These are phyloP conservation scores for Diabrotica balteata DNA, from an alignment of 2,888 invertebrate genomes.

Conservation along the genomic window DNA sequence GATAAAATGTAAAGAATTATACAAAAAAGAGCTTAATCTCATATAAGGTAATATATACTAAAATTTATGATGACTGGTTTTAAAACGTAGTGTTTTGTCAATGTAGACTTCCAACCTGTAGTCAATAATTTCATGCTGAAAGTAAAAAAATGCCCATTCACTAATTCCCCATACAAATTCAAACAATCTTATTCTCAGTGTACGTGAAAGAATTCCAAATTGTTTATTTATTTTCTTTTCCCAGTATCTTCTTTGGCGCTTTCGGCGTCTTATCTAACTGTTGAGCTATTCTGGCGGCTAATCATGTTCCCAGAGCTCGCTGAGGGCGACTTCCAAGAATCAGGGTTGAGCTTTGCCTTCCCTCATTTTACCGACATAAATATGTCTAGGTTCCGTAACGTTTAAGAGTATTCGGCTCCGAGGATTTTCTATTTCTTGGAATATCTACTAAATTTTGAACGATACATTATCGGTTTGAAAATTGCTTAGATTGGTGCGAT, in stretches of 20 bases:
- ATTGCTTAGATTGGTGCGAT: too few relatives aligned
- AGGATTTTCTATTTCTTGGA: slow-evolving; percentile 1
- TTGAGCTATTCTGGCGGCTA: slow-evolving; percentile 45
- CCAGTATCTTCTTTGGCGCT: slow-evolving; percentile 48
- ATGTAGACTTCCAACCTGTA: too few relatives aligned
- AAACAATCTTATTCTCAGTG: slow-evolving; percentile 28
- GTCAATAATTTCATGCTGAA: too few relatives aligned
- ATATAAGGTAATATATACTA: too few relatives aligned
- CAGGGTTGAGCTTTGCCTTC: slow-evolving; percentile 44
- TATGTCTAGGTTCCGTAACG: slow-evolving; percentile 35
- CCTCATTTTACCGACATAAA: slow-evolving; percentile 44
- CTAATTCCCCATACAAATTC: not conserved
- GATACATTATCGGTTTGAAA: too few relatives aligned
- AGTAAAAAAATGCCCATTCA: not conserved
- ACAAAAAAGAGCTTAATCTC: too few relatives aligned
- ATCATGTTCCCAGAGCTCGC: slow-evolving; percentile 45
- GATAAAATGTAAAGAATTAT: too few relatives aligned
- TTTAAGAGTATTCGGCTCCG: slow-evolving; percentile 15
- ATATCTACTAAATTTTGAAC: not conserved
- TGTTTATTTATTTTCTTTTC: slow-evolving; percentile 49
- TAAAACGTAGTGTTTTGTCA: too few relatives aligned
- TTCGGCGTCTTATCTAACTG: slow-evolving; percentile 51
- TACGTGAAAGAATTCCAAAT: slow-evolving; percentile 43
- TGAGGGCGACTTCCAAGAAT: slow-evolving; percentile 51
- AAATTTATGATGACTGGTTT: too few relatives aligned